phyloP scores from a whole-genome alignment of 2,797 vertebrate genomes.

The Gobionotothen gibberifrons region DNA sequence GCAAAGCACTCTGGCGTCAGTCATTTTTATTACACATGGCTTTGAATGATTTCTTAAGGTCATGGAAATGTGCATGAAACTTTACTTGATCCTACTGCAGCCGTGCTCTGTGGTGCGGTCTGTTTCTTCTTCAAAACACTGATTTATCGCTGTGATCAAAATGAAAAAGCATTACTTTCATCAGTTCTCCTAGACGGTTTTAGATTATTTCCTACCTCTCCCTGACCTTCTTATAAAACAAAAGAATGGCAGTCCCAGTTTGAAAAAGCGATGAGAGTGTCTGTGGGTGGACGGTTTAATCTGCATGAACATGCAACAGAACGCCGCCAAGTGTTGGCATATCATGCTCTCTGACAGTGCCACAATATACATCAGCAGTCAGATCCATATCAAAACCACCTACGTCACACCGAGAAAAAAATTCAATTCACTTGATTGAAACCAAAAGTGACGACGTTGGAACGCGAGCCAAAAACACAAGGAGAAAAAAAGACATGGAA shows the following conservation, averaged over 20 bases:
- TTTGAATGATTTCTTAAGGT: conserved; percentile 71
- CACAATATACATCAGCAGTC: conserved; percentile 56
- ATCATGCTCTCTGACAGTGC: conserved; percentile 60
- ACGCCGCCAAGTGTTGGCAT: conserved; percentile 48
- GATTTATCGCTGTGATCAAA: conserved; percentile 47
- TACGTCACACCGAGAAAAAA: conserved; percentile 41
- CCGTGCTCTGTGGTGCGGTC: conserved; percentile 1
- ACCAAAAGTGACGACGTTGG: conserved; percentile 51
- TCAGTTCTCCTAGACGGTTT: conserved; percentile 16
- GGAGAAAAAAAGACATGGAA: conserved; percentile 29
- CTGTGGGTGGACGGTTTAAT: conserved; percentile 50
- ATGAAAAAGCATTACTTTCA: conserved; percentile 28
- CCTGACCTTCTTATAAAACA: conserved; percentile 45
- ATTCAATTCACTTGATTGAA: conserved; percentile 52
- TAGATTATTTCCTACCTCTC: conserved; percentile 46
- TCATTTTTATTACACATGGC: conserved; percentile 71
- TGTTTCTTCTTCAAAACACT: conserved; percentile 47
- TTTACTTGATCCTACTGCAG: conserved; percentile 44
- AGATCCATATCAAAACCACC: conserved; percentile 65
- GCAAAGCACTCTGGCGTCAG: conserved; percentile 50
- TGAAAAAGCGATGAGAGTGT: conserved; percentile 37
- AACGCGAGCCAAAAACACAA: conserved; percentile 33
- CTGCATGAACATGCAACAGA: conserved; percentile 45
- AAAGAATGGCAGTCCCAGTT: conserved; percentile 29
- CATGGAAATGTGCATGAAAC: conserved; percentile 57